phyloP scores from a whole-genome alignment of 2,797 vertebrate genomes.

The Clarias platycephalus region DNA sequence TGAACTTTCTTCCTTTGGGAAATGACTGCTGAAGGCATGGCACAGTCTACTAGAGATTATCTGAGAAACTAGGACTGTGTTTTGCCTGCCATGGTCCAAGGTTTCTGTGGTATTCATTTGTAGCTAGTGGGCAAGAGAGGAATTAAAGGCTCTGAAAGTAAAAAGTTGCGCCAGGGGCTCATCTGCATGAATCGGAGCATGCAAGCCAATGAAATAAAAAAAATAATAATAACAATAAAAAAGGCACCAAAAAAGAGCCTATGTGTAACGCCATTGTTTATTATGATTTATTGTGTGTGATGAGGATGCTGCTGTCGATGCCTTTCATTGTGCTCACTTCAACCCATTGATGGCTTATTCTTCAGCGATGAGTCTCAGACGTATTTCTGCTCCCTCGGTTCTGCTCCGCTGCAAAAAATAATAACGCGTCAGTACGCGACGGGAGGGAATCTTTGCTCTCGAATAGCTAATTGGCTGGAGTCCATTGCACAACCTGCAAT shows the following conservation, averaged over 20 bases:
- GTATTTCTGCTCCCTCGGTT: constrained; percentile 50
- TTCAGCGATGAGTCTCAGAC: constrained; percentile 24
- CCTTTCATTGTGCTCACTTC: constrained; percentile 23
- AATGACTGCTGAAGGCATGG: constrained; percentile 33
- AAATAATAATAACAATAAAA: background rate
- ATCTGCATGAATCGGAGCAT: constrained; percentile 14
- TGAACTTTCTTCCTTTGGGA: constrained; percentile 24
- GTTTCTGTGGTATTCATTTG: constrained; percentile 36
- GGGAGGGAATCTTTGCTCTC: constrained; percentile 52
- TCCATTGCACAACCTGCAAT: constrained; percentile 61
- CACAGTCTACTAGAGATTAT: constrained; percentile 17
- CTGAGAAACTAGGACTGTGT: constrained; percentile 20
- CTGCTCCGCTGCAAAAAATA: constrained; percentile 59
- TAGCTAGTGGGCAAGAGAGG: constrained; percentile 20
- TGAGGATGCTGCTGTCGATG: background rate
- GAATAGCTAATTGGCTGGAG: constrained; percentile 60
- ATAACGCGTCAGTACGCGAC: constrained; percentile 51
- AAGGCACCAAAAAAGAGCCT: background rate
- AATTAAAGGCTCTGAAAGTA: constrained; percentile 24
- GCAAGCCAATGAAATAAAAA: background rate
- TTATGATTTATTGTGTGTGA: background rate
- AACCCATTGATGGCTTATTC: constrained; percentile 32
- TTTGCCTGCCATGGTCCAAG: constrained; percentile 8
- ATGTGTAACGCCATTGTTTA: constrained; percentile 8
- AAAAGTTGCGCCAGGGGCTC: constrained; percentile 10